phyloP scores from a whole-genome alignment of 2,113 vertebrate species.

The Vidua macroura region DNA sequence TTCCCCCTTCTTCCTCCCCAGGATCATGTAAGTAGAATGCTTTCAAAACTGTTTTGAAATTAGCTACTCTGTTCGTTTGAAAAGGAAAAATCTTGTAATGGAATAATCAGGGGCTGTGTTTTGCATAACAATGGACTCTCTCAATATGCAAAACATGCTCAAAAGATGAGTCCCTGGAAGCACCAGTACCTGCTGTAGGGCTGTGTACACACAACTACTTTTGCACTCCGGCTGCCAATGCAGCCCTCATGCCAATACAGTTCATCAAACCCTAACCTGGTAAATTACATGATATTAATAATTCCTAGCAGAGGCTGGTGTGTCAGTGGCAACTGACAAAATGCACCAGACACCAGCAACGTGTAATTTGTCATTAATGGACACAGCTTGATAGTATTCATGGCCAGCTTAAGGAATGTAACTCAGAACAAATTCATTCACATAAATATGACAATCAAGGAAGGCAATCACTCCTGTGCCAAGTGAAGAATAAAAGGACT shows the following conservation, averaged over 20 bases:
- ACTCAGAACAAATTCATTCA: background rate
- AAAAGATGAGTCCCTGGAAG: background rate
- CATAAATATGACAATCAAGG: background rate
- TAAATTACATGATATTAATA: background rate
- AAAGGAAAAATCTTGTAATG: background rate
- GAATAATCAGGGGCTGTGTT: background rate
- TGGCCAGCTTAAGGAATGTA: background rate
- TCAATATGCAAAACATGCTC: background rate
- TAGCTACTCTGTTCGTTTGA: background rate
- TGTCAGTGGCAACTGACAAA: background rate
- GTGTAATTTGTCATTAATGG: background rate
- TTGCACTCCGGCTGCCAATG: background rate
- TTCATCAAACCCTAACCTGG: background rate
- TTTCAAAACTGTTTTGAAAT: slow-evolving; percentile 3
- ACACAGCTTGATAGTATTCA: background rate
- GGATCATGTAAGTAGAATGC: background rate
- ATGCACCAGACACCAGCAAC: background rate
- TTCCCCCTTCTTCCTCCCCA: background rate
- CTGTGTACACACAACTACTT: background rate
- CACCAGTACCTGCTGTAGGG: background rate
- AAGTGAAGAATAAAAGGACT: background rate
- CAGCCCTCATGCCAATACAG: background rate
- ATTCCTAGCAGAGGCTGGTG: background rate
- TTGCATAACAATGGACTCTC: background rate
- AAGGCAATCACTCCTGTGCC: background rate